Evolutionary conservation across 2,113 vertebrate species (phyloP), one percentile per base, ranked within the genome.

Genomic region (Cacatua alba): DNA sequence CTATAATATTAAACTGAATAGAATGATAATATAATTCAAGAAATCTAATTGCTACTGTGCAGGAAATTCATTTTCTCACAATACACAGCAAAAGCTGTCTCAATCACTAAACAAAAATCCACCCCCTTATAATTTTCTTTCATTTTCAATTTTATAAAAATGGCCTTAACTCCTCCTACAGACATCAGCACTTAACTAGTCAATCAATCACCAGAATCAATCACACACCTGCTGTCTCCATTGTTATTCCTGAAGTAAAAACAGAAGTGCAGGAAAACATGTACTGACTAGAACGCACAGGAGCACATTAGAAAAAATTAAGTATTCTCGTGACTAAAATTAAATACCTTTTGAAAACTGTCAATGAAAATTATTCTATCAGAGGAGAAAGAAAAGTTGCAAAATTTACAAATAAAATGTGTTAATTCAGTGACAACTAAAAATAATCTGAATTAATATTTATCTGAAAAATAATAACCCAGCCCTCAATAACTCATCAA

Each of bases 81-180:
- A 93, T 88, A 83, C 55, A 69, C 60, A 92, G 88, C 52, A 93
- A 94, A 94, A 96, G 52, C 90, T 92, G 85, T 86, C 88, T 96
- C 85, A 90, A 79, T 90, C 62, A 68, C 69, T 75, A 94, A 92
- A 96, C 80, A 94, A 92, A 96, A 94, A 79, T 57, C 55, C 76
- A 77, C 52, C 55, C 75, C 76, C 72, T 93, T 96, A 88, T 84
- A 92, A 93, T 93, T 95, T 95, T 92, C 94, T 78, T 96, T 97
- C 72, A 88, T 96, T 94, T 96, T 93, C 95, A 88, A 86, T 96
- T 96, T 92, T 92, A 88, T 51, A 76, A 90, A 96, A 96, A 81
- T 86, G 31, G 80, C 13, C 55, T 94, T 83, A 92, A 92, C 80
- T 95, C 85, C 76, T 95, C 62, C 80, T 86, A 57, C 41, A 92